A percentile compares a stretch with the other conserved stretches of the same genome.
phyloP scores from a whole-genome alignment of 2,797 vertebrate genomes.

The Hylomyscus alleni region DNA sequence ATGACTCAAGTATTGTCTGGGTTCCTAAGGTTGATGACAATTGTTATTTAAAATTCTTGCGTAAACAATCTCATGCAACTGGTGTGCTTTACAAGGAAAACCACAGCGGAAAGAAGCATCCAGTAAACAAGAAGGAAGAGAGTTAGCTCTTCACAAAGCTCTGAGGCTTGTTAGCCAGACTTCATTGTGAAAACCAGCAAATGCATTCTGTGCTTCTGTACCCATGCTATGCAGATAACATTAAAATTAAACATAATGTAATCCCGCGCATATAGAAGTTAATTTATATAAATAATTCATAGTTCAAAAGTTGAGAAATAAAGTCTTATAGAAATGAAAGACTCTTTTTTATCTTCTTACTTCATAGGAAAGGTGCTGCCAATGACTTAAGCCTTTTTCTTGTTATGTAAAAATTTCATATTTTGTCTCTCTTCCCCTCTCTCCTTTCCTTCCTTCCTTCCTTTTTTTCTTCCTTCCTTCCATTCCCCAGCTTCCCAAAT shows the following conservation, averaged over 20 bases:
- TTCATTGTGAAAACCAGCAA: not conserved
- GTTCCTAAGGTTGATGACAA: not conserved
- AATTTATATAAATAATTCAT: slow-evolving; percentile 16
- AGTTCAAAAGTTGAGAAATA: not conserved
- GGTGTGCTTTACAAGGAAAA: not conserved
- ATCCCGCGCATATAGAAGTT: not conserved
- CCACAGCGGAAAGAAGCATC: not conserved
- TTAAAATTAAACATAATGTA: not conserved
- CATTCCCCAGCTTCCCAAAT: too few species aligned
- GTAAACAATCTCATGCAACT: not conserved
- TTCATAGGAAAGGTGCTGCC: not conserved
- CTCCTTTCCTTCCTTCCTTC: not conserved
- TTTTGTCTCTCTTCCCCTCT: not conserved
- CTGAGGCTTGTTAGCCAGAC: not conserved
- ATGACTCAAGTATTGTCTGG: not conserved
- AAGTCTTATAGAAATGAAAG: not conserved
- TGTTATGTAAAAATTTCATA: not conserved
- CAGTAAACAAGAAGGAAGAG: slow-evolving; percentile 1
- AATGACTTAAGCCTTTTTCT: not conserved
- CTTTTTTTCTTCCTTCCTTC: too few species aligned
- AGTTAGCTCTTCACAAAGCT: not conserved
- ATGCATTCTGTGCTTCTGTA: not conserved
- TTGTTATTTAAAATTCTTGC: slow-evolving; percentile 15
- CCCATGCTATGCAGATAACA: not conserved
- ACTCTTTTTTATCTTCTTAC: not conserved